Evolutionary conservation across 2,888 invertebrate species (phyloP).

Genomic region (Xylota sylvarum): DNA sequence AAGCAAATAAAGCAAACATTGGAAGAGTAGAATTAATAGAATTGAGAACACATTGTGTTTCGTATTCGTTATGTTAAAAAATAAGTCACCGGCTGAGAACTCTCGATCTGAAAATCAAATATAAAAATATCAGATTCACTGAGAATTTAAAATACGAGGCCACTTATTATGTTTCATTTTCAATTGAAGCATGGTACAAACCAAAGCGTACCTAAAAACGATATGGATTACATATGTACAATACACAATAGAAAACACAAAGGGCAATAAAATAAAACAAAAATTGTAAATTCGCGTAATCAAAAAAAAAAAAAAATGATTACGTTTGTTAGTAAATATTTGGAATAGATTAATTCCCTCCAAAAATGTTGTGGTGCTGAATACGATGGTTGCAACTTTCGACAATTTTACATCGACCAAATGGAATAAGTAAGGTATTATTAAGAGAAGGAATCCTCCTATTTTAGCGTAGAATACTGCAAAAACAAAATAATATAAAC

Average conservation of each 20-base stretch:
- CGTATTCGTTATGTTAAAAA: constrained; percentile 80
- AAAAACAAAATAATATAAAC: constrained; percentile 50
- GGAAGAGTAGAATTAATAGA: constrained; percentile 80
- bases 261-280: neutral
- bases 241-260: too few relatives aligned
- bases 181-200: too few relatives aligned
- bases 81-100: constrained; percentile 79
- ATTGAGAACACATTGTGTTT: constrained; percentile 79
- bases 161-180: too few relatives aligned
- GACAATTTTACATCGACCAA: constrained; percentile 80
- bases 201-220: too few relatives aligned
- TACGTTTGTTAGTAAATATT: constrained; percentile 83
- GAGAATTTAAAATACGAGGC: too few relatives aligned
- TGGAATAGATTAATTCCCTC: constrained; percentile 82
- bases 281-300: too few relatives aligned
- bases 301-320: constrained; percentile 40
- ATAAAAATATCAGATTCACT: constrained; percentile 3
- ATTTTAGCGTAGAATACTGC: constrained; percentile 83
- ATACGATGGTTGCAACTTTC: constrained; percentile 78
- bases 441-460: constrained; percentile 82
- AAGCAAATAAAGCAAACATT: constrained; percentile 80
- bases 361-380: constrained; percentile 82
- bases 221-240: too few relatives aligned
- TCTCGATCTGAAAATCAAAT: constrained; percentile 79
- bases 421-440: constrained; percentile 81